Percentiles rank a stretch among this genome's conserved stretches.
Evolutionary conservation across 2,888 invertebrate genomes (phyloP).

Genomic region (Aspidapion aeneum): DNA sequence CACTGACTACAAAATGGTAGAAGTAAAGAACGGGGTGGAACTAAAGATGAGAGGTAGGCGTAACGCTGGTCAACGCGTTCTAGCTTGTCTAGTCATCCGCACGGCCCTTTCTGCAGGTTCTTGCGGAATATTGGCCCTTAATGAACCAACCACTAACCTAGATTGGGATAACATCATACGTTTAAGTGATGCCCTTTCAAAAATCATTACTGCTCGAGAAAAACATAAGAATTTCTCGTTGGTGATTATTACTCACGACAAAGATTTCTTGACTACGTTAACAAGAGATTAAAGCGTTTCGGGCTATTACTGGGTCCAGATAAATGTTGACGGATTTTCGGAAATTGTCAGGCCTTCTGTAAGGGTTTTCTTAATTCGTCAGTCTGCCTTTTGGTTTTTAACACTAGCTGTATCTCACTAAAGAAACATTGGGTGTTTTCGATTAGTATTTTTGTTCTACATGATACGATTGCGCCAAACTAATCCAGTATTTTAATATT

Average conservation of each 20-base stretch:
- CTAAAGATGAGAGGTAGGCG: constrained; percentile 98
- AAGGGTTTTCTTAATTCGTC: no score
- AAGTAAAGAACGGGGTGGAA: constrained; percentile 80
- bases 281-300: constrained; percentile 69
- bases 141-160: constrained; percentile 98
- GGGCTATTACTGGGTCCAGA: constrained; percentile 66
- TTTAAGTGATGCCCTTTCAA: constrained; percentile 71
- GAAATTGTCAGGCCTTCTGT: constrained; percentile 47
- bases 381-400: no score
- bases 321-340: constrained; percentile 60
- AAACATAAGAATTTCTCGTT: constrained; percentile 81
- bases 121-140: constrained; percentile 93
- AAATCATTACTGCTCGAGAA: constrained; percentile 64
- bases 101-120: constrained; percentile 92
- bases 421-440: no score
- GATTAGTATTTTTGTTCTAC: no score
- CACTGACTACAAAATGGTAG: no score
- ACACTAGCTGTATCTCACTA: no score
- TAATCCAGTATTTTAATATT: no score
- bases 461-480: no score
- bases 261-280: constrained; percentile 80
- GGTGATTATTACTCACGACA: constrained; percentile 96
- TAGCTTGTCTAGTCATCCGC: constrained; percentile 93
- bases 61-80: constrained; percentile 96
- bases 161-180: constrained; percentile 86